Evolutionary conservation across 1,140 invertebrate genomes (phyloP), one percentile per base, ranked within the genome.

Genomic region (Bombus vancouverensis): DNA sequence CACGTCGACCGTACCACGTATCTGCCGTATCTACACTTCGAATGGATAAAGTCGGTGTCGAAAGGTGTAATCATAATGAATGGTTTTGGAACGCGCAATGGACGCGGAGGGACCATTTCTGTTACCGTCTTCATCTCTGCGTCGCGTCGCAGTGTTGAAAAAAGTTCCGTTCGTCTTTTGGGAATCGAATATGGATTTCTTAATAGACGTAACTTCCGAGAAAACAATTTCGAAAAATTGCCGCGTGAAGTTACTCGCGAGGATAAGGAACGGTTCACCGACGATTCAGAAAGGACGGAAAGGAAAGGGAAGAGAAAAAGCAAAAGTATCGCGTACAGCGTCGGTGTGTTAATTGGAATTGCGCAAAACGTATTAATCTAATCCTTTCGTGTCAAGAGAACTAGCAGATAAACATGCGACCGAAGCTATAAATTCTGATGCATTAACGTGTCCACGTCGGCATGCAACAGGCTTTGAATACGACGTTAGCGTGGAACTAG

Each of bases 341-440:
- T 28, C 10, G 10, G 89, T 79, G 78, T 89, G 88, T 92, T 92
- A 92, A 92, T 92, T 92, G 88, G 82, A 89, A 92, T 87, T 74
- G 88, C 85, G 83, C 81, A 74, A 89, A 89, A 88, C 77, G 83
- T 83, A 89, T 79, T 87, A 92, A 92, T 91, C 91, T 92, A 92
- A 92, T 92, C 91, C 85, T n/a, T 53, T 66, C 86, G 85, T 77
- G 81, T 65, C 73, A 42, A 68, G 68, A 76, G 42, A 86, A 78
- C 80, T 39, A 47, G 28, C 37, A 70, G 90, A 91, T 89, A 88
- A 65, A 34, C 70, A 77, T 37, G 18, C 47, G 73, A 85, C 59
- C 73, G 86, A 88, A 88, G 89, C 90, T 84, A 91, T 91, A 92
- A 92, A 92, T 91, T 88, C 83, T 87, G 85, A 87, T 89, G 85